These are phyloP conservation scores for Podargus strigoides DNA, from an alignment of 2,797 vertebrate species.

Conservation along the genomic window DNA sequence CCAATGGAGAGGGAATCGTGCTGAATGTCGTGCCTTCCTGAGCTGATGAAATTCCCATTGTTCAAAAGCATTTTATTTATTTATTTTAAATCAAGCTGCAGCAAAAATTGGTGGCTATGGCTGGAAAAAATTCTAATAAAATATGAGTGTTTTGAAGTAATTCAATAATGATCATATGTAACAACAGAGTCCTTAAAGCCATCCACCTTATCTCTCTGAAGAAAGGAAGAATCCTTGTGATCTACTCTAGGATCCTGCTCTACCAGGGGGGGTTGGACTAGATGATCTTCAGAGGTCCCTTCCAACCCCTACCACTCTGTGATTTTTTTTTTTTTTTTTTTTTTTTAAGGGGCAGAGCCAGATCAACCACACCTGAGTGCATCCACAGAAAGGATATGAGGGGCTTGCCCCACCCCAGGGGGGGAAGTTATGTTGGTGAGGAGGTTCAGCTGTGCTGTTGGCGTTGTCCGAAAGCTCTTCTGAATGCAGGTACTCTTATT, in stretches of 20 bases:
- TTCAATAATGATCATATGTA: accelerated
- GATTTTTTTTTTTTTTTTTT: too few species aligned
- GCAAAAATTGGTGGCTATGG: neutral
- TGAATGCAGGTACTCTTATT: neutral
- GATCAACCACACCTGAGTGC: neutral
- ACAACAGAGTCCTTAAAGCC: neutral
- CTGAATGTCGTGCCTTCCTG: accelerated
- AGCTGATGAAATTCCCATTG: neutral
- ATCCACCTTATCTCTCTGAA: neutral
- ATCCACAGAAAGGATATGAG: neutral
- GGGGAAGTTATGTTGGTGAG: accelerated
- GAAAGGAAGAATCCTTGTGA: neutral
- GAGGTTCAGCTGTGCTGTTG: neutral
- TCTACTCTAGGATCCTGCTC: too few species aligned
- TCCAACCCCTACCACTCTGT: too few species aligned
- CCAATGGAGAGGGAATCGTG: neutral
- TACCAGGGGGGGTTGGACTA: too few species aligned
- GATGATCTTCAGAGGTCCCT: too few species aligned
- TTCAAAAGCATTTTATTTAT: neutral
- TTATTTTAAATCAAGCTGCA: neutral
- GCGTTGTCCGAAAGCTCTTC: neutral
- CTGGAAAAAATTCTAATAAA: neutral
- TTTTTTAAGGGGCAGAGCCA: neutral
- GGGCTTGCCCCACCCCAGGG: accelerated
- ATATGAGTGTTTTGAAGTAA: neutral